Conservation (phyloP, 2,113 vertebrate species). For the Recurvirostra avosetta region DNA sequence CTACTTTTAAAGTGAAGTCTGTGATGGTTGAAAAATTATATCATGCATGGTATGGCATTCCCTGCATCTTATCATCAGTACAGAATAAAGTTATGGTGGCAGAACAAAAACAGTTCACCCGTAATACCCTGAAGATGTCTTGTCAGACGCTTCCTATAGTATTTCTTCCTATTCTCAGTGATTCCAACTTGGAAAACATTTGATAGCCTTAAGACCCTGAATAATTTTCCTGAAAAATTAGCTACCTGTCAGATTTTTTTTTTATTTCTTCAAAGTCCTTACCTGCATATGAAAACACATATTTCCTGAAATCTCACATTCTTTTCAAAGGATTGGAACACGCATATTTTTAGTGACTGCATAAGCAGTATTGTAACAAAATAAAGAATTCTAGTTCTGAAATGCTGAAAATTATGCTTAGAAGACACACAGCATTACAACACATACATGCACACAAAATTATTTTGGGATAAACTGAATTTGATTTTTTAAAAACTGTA, state of each 20-base stretch:
- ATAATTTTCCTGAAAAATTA: not conserved
- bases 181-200: not conserved
- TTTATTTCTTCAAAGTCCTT: not conserved
- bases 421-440: not conserved
- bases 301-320: not conserved
- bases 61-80: not conserved
- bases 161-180: not conserved
- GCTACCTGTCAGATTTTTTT: not conserved
- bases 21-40: not conserved
- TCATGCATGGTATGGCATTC: accelerated
- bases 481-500: not conserved
- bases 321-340: not conserved
- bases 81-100: not conserved
- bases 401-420: not conserved
- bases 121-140: not conserved
- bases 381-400: not conserved
- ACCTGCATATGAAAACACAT: not conserved
- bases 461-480: not conserved
- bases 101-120: not conserved
- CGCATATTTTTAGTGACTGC: not conserved
- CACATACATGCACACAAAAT: not conserved
- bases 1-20: not conserved
- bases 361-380: not conserved
- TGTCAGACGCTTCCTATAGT: not conserved
- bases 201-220: not conserved